Percentiles rank a stretch among this genome's conserved stretches.
Evolutionary conservation across 2,797 vertebrate genomes (phyloP).

Genomic region (Diplodus puntazzo): DNA sequence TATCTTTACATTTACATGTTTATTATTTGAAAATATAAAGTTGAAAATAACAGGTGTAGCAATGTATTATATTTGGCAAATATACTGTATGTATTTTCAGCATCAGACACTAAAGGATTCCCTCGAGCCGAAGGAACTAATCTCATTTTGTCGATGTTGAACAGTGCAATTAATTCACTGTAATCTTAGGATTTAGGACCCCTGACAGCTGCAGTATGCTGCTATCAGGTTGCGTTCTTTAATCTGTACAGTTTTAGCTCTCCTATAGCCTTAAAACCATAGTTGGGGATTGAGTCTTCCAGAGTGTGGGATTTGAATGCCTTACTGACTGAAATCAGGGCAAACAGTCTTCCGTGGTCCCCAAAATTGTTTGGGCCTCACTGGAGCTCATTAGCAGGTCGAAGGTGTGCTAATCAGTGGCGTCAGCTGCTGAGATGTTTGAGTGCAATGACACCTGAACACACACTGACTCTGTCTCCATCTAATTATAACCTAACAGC

Average conservation of each 20-base stretch:
- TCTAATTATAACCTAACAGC: neutral
- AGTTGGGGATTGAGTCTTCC: neutral
- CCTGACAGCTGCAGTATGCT: neutral
- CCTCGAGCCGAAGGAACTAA: neutral
- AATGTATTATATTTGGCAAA: neutral
- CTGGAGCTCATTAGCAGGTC: conserved; percentile 2
- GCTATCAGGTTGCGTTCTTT: neutral
- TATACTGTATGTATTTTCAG: neutral
- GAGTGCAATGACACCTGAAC: conserved; percentile 7
- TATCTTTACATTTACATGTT: neutral
- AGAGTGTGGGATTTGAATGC: neutral
- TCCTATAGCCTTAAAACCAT: neutral
- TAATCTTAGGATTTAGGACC: neutral
- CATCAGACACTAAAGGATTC: neutral
- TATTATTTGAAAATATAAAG: neutral
- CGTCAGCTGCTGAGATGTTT: neutral
- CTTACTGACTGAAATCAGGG: neutral
- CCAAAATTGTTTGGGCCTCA: neutral
- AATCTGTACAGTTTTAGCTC: neutral
- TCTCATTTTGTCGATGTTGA: neutral
- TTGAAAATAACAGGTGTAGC: neutral
- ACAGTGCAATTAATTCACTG: neutral
- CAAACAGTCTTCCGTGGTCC: neutral
- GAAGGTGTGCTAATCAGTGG: neutral
- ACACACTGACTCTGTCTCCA: neutral